phyloP scores from a whole-genome alignment of 2,113 vertebrate species.

The Bostrychus sinensis region DNA sequence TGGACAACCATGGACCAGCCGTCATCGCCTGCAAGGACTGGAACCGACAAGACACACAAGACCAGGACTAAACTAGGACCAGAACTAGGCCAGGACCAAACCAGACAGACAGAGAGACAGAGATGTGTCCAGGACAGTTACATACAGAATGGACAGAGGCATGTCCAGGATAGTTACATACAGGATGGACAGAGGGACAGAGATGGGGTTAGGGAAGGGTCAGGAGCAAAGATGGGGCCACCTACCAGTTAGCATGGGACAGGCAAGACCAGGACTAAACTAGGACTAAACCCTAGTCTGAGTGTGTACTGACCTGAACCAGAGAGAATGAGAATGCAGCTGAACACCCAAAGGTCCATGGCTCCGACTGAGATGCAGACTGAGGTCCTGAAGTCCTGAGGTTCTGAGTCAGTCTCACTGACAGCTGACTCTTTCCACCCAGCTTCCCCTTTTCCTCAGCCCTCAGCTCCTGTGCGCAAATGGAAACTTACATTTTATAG shows the following conservation, averaged over 20 bases:
- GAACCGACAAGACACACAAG: no score
- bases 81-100: no score
- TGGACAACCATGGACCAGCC: conserved; percentile 88
- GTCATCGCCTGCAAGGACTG: conserved; percentile 71
- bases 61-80: not conserved
- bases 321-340: not conserved
- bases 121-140: no score
- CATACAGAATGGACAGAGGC: no score
- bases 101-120: no score
- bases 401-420: not conserved
- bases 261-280: not conserved
- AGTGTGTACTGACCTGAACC: not conserved
- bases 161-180: no score
- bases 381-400: no score
- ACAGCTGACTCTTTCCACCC: not conserved
- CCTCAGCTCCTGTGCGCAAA: not conserved
- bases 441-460: conserved; percentile 1
- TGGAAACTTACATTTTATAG: not conserved
- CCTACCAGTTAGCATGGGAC: no score
- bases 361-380: not conserved
- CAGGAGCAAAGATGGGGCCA: no score
- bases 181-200: no score
- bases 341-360: not conserved
- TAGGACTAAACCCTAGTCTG: no score
- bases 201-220: no score